Evolutionary conservation across 2,797 vertebrate species (phyloP), one percentile per base, ranked within the genome.

Genomic region (Rhadinocentrus ornatus): DNA sequence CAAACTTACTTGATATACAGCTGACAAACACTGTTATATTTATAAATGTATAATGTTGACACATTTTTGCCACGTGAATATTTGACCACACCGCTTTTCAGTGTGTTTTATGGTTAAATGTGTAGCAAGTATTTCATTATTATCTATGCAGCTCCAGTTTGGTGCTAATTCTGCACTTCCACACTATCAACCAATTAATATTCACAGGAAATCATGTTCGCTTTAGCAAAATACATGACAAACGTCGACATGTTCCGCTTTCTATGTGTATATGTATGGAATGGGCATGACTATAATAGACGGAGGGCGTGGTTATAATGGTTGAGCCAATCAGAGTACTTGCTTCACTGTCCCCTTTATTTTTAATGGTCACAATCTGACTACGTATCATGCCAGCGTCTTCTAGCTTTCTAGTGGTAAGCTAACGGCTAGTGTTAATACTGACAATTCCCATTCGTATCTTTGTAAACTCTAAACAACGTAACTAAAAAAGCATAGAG

Each of bases 301-400:
- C 31, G 9, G 13, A 0, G 46, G 88, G 89, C 62, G 83, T 86
- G 52, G 37, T 50, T 82, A 22, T 0, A 3, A 1, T 0, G 22
- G 56, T 15, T 4, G 1, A 62, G 6, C 90, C 89, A 92, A 91
- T 91, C 71, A 80, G 31, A 29, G 3, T 1, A 0, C 56, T 35
- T 55, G 3, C 20, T 32, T 16, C 48, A 3, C 15, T 54, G 16
- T 41, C 2, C 2, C 44, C 77, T 65, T 4, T 27, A 15, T 20
- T 84, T 13, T 58, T 35, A 93, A 92, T 93, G 90, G 93, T 62
- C 69, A 59, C 52, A 37, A 52, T 34, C 52, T n/a, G 18, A 56
- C 57, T 69, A 80, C 69, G 85, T 80, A 63, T 82, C 78, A 84
- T 67, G 69, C 63, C 64, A 67, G 83, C 74, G 85, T 91, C 84